Base-by-base conservation (phyloP, 2,888 invertebrate species). In the Phaonia tiefii region DNA sequence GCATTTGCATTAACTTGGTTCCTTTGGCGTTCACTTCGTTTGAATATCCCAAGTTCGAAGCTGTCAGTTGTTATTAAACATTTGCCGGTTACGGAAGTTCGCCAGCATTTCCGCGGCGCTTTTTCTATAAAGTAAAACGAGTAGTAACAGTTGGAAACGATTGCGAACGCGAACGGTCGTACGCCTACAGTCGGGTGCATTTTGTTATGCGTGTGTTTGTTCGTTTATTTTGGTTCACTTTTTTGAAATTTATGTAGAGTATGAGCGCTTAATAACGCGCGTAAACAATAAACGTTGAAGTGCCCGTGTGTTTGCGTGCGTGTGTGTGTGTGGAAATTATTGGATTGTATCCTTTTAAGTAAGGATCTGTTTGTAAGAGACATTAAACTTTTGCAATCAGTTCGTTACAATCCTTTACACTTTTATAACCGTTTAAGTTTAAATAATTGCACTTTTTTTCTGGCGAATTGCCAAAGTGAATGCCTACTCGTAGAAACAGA, bases 51-150 rank as follows among this genome's bases (percentile, higher is more conserved):
- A 5, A 5, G 31, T 8, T 8, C 8, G 31, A 65, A 11, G n/a
- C 17, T 70, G 69, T 76, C 70, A 80, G 80, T 80, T 74, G 60
- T 42, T 51, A 70, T 80, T 66, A 42, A 74, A 80, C 17, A 58
- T 80, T 80, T 76, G 73, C 80, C 80, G 80, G 80, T n/a, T 69
- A 74, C 65, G 73, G 80, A 73, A 76, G 75, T 70, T n/a, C 37
- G 54, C 39, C 17, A 44, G 46, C 56, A 79, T 66, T 75, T 75
- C 79, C 75, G 79, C 58, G 58, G 54, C 72, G 46, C 22, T 2
- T 4, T 31, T n/a, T n/a, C n/a, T n/a, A n/a, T n/a, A n/a, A n/a
- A n/a, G n/a, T n/a, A n/a, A n/a, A n/a, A n/a, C n/a, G n/a, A n/a
- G n/a, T n/a, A n/a, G n/a, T n/a, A n/a, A n/a, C n/a, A n/a, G n/a